A percentile compares a stretch with the other conserved stretches of the same genome.
Conservation (phyloP, 2,113 vertebrate genomes). For the Mesembrinibis cayennensis region DNA sequence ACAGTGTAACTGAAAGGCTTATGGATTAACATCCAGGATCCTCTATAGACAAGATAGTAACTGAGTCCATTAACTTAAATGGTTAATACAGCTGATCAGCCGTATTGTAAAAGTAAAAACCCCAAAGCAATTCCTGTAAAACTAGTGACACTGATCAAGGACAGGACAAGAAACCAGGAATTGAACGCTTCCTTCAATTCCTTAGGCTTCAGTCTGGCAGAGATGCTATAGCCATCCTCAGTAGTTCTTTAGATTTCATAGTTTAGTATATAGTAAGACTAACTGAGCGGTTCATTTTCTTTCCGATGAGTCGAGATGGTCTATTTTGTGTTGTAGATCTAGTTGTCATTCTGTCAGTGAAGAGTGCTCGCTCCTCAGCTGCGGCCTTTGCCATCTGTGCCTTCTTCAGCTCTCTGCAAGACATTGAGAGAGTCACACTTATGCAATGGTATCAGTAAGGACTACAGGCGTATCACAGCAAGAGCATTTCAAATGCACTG, state of each 20-base stretch:
- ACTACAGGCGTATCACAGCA: not conserved
- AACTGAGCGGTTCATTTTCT: constrained; percentile 96
- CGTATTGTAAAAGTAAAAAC: constrained; percentile 44
- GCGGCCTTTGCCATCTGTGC: constrained; percentile 93
- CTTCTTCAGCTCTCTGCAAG: constrained; percentile 92
- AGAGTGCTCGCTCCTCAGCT: constrained; percentile 89
- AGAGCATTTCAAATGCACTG: not conserved
- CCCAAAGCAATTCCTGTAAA: constrained; percentile 63
- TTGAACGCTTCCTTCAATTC: constrained; percentile 1
- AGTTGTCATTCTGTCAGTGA: constrained; percentile 89
- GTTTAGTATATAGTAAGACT: constrained; percentile 95
- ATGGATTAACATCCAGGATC: constrained; percentile 36
- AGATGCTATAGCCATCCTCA: constrained; percentile 36
- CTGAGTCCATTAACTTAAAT: constrained; percentile 31
- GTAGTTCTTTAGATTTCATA: constrained; percentile 22
- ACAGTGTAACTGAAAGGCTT: constrained; percentile 65
- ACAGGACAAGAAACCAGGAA: constrained; percentile 42
- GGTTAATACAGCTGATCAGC: constrained; percentile 57
- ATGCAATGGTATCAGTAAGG: accelerated
- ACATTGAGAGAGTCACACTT: not conserved
- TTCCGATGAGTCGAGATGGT: constrained; percentile 89
- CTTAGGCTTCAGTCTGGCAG: not conserved
- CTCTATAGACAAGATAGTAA: constrained; percentile 33
- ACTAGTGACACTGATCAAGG: constrained; percentile 40
- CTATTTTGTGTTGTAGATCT: constrained; percentile 89